Conservation (phyloP, 2,888 invertebrate species). For the Laspeyria flexula region DNA sequence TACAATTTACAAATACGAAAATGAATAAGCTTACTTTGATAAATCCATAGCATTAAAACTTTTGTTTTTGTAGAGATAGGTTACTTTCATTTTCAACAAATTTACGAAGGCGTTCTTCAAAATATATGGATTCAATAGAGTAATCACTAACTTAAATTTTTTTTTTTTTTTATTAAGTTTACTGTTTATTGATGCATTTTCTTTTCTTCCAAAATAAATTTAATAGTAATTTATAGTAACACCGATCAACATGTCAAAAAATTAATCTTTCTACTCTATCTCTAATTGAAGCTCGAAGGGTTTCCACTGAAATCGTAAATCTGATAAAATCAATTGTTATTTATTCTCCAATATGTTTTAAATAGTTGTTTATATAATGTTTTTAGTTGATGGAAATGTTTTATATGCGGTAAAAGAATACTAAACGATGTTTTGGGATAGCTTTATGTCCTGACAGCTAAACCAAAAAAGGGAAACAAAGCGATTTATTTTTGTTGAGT, state of each 20-base stretch:
- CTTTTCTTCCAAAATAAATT: no score
- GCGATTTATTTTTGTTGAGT: conserved; percentile 53
- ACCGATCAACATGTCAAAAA: conserved; percentile 53
- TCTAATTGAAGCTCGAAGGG: no score
- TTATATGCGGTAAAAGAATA: conserved; percentile 30
- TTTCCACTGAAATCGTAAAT: conserved; percentile 38
- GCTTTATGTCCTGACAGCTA: conserved; percentile 57
- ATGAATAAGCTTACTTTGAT: no score
- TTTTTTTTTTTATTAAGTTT: no score
- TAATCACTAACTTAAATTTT: no score
- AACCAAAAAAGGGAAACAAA: conserved; percentile 67
- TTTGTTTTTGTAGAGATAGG: no score
- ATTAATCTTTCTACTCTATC: conserved; percentile 33
- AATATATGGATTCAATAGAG: no score
- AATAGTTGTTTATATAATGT: conserved; percentile 29
- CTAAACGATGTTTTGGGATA: conserved; percentile 32
- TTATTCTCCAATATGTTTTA: conserved; percentile 48
- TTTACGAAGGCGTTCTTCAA: no score
- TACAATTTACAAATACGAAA: no score
- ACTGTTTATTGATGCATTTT: no score
- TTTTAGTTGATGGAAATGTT: conserved; percentile 34
- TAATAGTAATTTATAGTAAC: conserved; percentile 32
- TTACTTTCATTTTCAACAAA: no score
- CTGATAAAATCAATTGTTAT: conserved; percentile 34
- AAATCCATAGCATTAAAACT: no score